Conservation (phyloP, 2,113 vertebrate genomes). For the Macrotis lagotis region DNA sequence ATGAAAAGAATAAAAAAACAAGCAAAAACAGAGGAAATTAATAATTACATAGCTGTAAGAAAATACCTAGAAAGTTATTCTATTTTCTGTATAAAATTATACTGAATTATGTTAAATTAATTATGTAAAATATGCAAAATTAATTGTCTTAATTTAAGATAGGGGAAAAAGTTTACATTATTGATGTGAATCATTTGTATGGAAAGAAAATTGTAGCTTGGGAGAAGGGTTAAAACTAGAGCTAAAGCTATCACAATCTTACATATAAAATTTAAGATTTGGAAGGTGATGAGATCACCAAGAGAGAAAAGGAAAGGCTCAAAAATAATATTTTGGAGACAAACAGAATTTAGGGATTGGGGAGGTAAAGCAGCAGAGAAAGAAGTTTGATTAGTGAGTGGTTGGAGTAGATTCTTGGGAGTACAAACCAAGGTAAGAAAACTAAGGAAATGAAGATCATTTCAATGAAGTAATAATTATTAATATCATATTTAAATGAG, state of each 20-base stretch:
- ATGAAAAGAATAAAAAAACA: not conserved
- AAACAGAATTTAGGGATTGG: constrained; percentile 15
- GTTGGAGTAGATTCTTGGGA: not conserved
- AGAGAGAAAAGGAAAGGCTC: not conserved
- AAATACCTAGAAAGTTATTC: not conserved
- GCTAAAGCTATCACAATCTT: not conserved
- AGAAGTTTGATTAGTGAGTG: not conserved
- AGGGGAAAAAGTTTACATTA: not conserved
- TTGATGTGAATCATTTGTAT: not conserved
- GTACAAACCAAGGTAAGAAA: not conserved
- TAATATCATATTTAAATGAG: constrained; percentile 1
- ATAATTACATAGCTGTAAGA: not conserved
- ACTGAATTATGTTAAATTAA: no score
- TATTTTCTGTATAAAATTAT: no score
- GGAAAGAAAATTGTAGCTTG: not conserved
- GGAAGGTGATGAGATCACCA: not conserved
- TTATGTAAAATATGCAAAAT: not conserved
- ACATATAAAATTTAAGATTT: not conserved
- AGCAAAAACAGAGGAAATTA: not conserved
- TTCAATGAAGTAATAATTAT: not conserved
- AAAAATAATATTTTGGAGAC: not conserved
- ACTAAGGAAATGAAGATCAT: not conserved
- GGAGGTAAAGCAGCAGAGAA: not conserved
- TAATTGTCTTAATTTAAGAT: not conserved
- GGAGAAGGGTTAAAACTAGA: not conserved